Conservation (phyloP, 2,888 invertebrate species). For the Patella caerulea region DNA sequence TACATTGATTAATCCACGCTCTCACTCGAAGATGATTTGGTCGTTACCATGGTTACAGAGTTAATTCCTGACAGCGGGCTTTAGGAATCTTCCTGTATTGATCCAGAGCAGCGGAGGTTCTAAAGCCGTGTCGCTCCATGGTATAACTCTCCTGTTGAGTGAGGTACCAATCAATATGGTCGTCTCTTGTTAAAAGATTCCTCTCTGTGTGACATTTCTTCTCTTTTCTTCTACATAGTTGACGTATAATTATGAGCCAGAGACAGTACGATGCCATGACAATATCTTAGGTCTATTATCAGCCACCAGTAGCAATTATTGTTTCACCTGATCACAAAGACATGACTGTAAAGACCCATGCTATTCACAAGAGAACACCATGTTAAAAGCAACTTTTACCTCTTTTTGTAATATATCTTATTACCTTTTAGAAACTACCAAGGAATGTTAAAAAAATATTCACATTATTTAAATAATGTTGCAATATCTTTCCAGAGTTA, state of each 20-base stretch:
- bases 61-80: constrained; percentile 18
- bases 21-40: constrained; percentile 37
- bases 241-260: constrained; percentile 10
- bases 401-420: no score
- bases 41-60: constrained; percentile 41
- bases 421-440: no score
- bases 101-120: not conserved
- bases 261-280: constrained; percentile 6
- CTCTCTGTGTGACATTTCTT: not conserved
- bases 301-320: no score
- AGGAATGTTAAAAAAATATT: no score
- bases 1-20: constrained; percentile 21
- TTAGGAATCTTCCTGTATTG: constrained; percentile 5
- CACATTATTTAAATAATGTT: no score
- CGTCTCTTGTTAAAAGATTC: not conserved
- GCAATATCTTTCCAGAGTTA: no score
- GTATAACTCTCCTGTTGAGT: not conserved
- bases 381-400: no score
- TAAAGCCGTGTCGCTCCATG: no score
- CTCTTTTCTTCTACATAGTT: not conserved
- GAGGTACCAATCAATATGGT: not conserved
- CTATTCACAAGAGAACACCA: no score
- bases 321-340: no score
- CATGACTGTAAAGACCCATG: no score
- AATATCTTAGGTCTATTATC: not conserved